Evolutionary conservation across 2,888 invertebrate genomes (phyloP).

Genomic region (Apodemia zela): DNA sequence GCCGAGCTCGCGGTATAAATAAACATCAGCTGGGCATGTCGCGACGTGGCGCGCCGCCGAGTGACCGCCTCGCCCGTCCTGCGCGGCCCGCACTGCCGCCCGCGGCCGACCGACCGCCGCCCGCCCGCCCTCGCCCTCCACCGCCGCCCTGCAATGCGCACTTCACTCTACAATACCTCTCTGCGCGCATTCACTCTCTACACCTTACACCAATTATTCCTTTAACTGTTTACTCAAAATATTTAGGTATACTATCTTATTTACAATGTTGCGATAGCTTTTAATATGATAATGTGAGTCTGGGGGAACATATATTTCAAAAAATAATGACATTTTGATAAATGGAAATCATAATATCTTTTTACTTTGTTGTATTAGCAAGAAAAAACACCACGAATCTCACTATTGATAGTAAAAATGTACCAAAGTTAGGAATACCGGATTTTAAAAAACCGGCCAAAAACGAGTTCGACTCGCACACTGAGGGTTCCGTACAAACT

Average conservation of each 20-base stretch:
- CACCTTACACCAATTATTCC: conserved; percentile 2
- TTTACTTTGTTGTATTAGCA: no score
- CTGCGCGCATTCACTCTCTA: conserved; percentile 16
- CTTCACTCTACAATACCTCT: conserved; percentile 24
- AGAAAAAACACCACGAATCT: no score
- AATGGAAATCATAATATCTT: neutral
- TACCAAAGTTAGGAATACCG: no score
- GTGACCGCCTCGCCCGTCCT: conserved; percentile 84
- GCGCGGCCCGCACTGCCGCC: conserved; percentile 81
- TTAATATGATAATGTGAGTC: neutral
- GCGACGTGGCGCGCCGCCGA: conserved; percentile 82
- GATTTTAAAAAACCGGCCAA: no score
- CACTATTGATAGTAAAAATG: no score
- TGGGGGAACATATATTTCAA: neutral
- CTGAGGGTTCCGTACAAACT: no score
- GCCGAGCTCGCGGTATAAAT: conserved; percentile 82
- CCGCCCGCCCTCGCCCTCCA: conserved; percentile 64
- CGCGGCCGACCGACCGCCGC: conserved; percentile 45
- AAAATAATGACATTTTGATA: neutral
- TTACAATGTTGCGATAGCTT: neutral
- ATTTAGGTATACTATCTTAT: neutral
- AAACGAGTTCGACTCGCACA: no score
- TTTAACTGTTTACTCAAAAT: neutral
- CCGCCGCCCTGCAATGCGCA: conserved; percentile 35
- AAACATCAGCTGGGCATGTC: conserved; percentile 84